Evolutionary conservation across 2,113 vertebrate species (phyloP).

Genomic region (Lepus timidus): DNA sequence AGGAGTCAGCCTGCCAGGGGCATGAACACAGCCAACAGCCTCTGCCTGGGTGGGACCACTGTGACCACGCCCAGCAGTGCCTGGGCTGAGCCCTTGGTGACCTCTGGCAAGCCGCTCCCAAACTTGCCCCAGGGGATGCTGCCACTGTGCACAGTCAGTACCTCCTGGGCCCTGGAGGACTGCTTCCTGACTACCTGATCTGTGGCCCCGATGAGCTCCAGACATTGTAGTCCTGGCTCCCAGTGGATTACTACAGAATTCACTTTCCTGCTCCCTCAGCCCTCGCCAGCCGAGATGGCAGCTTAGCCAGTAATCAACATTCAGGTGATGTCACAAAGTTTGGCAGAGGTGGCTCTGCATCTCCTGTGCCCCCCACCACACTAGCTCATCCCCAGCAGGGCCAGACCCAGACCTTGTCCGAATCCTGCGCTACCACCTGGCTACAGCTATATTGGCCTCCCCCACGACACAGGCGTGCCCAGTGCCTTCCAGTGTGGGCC

Average conservation of each 20-base stretch:
- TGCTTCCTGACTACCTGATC: slow-evolving; percentile 98
- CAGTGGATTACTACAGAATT: slow-evolving; percentile 99
- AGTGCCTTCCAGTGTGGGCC: slow-evolving; percentile 97
- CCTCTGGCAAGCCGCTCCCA: slow-evolving; percentile 97
- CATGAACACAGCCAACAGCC: slow-evolving; percentile 89
- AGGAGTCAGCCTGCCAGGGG: slow-evolving; percentile 86
- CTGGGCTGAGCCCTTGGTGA: slow-evolving; percentile 91
- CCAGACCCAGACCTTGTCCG: slow-evolving; percentile 93
- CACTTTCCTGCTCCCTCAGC: slow-evolving; percentile 96
- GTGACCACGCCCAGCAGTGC: slow-evolving; percentile 89
- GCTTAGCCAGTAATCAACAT: slow-evolving; percentile 96
- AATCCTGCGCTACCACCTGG: slow-evolving; percentile 95
- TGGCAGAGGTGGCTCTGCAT: slow-evolving; percentile 95
- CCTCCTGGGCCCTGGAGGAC: slow-evolving; percentile 97
- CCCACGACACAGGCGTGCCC: slow-evolving; percentile 96
- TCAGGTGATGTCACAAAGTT: slow-evolving; percentile 99
- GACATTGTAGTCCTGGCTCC: slow-evolving; percentile 97
- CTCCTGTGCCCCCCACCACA: slow-evolving; percentile 94
- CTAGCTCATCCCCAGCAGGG: slow-evolving; percentile 93
- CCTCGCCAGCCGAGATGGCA: slow-evolving; percentile 95
- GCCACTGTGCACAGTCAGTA: slow-evolving; percentile 98
- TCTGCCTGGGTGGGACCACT: slow-evolving; percentile 92
- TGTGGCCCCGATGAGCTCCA: slow-evolving; percentile 99
- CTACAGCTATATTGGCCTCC: slow-evolving; percentile 97
- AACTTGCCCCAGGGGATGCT: slow-evolving; percentile 97